phyloP scores from a whole-genome alignment of 1,140 invertebrate species.

The Rhopalosiphum padi region DNA sequence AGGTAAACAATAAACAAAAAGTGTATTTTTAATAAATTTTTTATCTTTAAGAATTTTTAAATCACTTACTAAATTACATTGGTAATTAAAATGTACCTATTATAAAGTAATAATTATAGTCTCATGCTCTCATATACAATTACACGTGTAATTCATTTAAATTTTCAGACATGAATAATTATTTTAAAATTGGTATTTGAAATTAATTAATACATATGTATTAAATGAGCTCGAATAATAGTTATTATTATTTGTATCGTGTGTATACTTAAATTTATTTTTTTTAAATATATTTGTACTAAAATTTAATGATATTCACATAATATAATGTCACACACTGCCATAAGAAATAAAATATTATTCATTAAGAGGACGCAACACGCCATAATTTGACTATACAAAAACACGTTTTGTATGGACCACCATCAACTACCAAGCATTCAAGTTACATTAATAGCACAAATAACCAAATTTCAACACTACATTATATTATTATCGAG shows the following conservation, averaged over 20 bases:
- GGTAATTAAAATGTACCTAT: not conserved
- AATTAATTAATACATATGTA: not conserved
- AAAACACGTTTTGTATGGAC: conserved; percentile 6
- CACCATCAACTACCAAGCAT: not conserved
- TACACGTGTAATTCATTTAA: not conserved
- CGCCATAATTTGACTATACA: not conserved
- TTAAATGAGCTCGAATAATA: not conserved
- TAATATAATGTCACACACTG: not conserved
- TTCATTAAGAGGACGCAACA: not conserved
- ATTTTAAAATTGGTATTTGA: not conserved
- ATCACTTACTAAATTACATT: not conserved
- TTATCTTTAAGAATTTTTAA: not conserved
- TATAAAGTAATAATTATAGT: not conserved
- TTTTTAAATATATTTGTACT: not conserved
- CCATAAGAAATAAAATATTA: not conserved
- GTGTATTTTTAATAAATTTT: not conserved
- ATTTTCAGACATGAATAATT: not conserved
- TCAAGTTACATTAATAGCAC: not conserved
- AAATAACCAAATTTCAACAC: conserved; percentile 2
- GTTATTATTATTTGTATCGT: not conserved
- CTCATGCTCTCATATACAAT: not conserved
- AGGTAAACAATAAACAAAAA: not conserved
- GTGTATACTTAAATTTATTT: not conserved
- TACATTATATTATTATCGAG: not conserved
- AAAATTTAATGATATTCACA: not conserved